Evolutionary conservation across 2,888 invertebrate genomes (phyloP).

Genomic region (Zygogramma bicolorata): DNA sequence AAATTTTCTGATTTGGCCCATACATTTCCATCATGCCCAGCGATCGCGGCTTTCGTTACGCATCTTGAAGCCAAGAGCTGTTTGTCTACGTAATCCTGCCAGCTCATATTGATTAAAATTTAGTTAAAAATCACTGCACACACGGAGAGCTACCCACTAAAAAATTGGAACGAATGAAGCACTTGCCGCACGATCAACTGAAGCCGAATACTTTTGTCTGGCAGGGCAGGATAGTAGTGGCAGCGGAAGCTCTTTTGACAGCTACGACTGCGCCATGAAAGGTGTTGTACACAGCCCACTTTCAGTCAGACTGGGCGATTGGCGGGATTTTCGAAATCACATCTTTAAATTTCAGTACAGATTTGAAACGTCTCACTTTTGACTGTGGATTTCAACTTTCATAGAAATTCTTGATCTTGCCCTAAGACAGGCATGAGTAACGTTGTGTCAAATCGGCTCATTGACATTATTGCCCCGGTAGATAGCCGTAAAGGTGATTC

Average conservation of each 20-base stretch:
- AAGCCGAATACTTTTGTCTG: slow-evolving; percentile 56
- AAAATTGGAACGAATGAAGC: slow-evolving; percentile 52
- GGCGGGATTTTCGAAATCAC: slow-evolving; percentile 1
- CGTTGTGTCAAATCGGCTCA: no score
- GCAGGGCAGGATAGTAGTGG: slow-evolving; percentile 53
- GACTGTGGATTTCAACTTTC: no score
- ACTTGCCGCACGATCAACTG: slow-evolving; percentile 61
- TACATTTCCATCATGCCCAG: slow-evolving; percentile 94
- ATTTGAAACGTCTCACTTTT: no score
- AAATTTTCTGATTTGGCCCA: slow-evolving; percentile 95
- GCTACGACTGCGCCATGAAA: slow-evolving; percentile 52
- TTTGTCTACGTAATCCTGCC: slow-evolving; percentile 98
- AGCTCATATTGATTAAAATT: slow-evolving; percentile 82
- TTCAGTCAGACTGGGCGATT: not conserved
- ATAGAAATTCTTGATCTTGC: no score
- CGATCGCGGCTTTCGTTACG: slow-evolving; percentile 95
- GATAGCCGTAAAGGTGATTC: no score
- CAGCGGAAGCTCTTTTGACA: slow-evolving; percentile 59
- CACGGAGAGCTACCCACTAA: slow-evolving; percentile 61
- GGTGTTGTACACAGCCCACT: not conserved
- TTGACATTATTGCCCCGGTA: no score
- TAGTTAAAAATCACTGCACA: slow-evolving; percentile 61
- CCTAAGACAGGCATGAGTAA: no score
- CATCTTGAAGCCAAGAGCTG: slow-evolving; percentile 95
- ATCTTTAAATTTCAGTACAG: not conserved